Conservation (phyloP, 2,888 invertebrate species). For the Nephrotoma guestfalica region DNA sequence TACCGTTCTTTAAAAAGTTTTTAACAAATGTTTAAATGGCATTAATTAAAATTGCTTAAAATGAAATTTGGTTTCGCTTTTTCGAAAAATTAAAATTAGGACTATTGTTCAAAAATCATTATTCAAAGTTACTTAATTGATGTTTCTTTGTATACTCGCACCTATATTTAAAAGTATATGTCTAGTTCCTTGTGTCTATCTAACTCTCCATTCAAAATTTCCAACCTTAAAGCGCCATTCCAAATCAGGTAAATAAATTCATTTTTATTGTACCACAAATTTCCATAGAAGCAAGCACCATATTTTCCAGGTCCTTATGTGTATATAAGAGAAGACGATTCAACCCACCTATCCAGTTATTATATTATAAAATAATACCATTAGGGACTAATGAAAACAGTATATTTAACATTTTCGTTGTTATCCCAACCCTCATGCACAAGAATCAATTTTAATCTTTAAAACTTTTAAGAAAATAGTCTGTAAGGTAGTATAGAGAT, state of each 20-base stretch:
- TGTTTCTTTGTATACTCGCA: no score
- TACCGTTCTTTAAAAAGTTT: no score
- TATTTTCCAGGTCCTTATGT: not conserved
- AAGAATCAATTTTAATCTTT: not conserved
- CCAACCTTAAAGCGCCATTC: not conserved
- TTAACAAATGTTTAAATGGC: no score
- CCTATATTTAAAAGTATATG: no score
- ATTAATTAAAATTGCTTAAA: no score
- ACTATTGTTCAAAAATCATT: no score
- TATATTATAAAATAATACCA: not conserved
- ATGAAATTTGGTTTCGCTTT: no score
- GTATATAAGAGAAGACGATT: not conserved
- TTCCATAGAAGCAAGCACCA: not conserved
- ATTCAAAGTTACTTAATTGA: no score
- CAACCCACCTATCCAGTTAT: not conserved
- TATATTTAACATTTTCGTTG: not conserved
- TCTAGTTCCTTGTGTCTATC: no score
- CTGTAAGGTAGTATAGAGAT: not conserved
- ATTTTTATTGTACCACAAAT: not conserved
- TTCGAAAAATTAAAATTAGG: no score
- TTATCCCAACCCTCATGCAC: not conserved
- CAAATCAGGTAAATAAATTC: not conserved
- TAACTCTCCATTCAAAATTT: no score
- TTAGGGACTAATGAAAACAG: not conserved
- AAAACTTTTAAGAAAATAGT: not conserved